Evolutionary conservation across 2,888 invertebrate species (phyloP).

Genomic region (Allacma fusca): DNA sequence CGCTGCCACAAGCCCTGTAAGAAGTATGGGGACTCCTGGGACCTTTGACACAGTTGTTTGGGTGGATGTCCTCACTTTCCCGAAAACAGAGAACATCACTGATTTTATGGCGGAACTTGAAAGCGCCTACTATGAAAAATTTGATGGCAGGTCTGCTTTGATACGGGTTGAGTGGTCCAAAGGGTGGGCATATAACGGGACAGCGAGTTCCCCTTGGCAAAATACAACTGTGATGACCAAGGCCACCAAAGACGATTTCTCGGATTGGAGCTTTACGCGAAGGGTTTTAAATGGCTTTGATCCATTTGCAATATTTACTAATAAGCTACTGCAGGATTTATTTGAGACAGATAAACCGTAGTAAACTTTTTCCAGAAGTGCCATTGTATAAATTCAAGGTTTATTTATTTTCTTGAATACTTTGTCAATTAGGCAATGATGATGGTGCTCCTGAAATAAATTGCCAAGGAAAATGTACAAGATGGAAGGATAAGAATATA

Average conservation of each 20-base stretch:
- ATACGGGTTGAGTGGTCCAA: constrained; percentile 17
- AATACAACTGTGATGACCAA: neutral
- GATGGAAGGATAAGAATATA: too few relatives aligned
- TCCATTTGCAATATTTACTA: neutral
- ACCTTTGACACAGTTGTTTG: constrained; percentile 45
- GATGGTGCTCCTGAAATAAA: too few relatives aligned
- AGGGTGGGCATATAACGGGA: constrained; percentile 20
- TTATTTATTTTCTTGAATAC: too few relatives aligned
- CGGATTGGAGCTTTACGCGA: neutral
- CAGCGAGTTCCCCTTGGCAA: neutral
- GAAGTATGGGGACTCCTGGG: too few relatives aligned
- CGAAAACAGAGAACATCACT: constrained; percentile 11
- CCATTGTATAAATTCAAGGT: too few relatives aligned
- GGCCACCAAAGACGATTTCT: neutral
- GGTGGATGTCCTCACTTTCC: constrained; percentile 39
- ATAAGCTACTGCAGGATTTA: neutral
- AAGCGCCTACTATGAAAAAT: neutral
- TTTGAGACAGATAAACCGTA: neutral
- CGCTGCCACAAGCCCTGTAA: neutral
- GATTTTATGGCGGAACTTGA: constrained; percentile 13
- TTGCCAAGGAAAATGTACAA: too few relatives aligned
- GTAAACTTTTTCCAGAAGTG: too few relatives aligned
- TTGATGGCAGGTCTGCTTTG: neutral
- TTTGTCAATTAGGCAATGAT: too few relatives aligned
- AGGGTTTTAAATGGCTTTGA: neutral